Conservation (phyloP, 2,888 invertebrate genomes). For the Dynastes maya region DNA sequence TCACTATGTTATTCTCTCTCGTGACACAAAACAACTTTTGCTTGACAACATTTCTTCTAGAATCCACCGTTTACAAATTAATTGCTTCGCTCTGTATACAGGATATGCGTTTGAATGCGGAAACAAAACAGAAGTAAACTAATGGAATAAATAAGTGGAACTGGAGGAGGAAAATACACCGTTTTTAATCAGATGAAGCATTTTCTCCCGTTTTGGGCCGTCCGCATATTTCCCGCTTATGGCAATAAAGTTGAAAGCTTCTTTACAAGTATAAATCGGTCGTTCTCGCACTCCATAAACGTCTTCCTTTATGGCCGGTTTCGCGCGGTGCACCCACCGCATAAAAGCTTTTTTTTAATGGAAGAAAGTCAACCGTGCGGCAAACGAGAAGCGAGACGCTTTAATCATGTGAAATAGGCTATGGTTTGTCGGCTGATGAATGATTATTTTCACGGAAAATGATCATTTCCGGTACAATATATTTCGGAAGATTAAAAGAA, state of each 20-base stretch:
- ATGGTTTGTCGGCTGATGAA: too few species aligned
- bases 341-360: conserved; percentile 13
- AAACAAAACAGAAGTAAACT: too few species aligned
- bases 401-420: conserved; percentile 14
- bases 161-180: background rate
- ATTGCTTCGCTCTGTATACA: too few species aligned
- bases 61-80: too few species aligned
- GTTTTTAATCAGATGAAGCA: conserved; percentile 14
- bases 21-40: too few species aligned
- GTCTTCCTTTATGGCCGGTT: background rate
- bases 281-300: conserved; percentile 18
- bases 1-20: too few species aligned
- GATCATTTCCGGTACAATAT: too few species aligned
- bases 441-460: too few species aligned
- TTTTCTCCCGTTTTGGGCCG: background rate
- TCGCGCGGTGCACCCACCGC: background rate
- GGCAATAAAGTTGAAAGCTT: conserved; percentile 21
- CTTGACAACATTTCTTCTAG: too few species aligned
- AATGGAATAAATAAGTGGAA: conserved; percentile 6
- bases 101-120: too few species aligned
- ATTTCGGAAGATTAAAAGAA: too few species aligned
- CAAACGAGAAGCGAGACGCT: background rate
- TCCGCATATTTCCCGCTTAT: conserved; percentile 6
- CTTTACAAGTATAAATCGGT: conserved; percentile 25
- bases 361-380: background rate